Evolutionary conservation across 35 echinoderm and acorn worm genomes (phyloP).

Genomic region (Diadema setosum): DNA sequence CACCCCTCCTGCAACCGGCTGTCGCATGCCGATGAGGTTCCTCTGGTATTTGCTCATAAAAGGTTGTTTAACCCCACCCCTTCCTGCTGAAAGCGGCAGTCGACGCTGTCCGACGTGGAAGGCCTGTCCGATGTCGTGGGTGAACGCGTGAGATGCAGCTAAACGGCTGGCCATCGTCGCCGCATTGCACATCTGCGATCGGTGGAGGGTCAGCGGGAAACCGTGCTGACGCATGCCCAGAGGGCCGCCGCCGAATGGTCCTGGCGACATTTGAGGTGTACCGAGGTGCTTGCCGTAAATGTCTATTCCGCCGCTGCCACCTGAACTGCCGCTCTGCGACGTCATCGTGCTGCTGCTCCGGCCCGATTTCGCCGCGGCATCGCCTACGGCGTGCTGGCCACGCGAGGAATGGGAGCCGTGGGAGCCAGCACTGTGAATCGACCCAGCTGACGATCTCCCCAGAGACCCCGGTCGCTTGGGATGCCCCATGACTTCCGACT

Average conservation of each 20-base stretch:
- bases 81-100: background rate
- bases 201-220: background rate
- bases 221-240: background rate
- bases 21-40: background rate
- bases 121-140: background rate
- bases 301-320: background rate
- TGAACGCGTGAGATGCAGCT: background rate
- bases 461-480: background rate
- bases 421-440: background rate
- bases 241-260: background rate
- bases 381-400: background rate
- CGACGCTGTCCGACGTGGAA: background rate
- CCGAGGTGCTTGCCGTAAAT: background rate
- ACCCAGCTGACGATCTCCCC: background rate
- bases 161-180: background rate
- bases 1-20: background rate
- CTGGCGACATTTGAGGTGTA: background rate
- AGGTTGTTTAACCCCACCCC: background rate
- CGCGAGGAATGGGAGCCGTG: background rate
- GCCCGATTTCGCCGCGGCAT: background rate
- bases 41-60: conserved; percentile 7
- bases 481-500: background rate
- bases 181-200: conserved; percentile 12
- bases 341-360: conserved; percentile 1
- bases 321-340: background rate